Percentiles rank a stretch among this genome's conserved stretches.
phyloP scores from a whole-genome alignment of 2,797 vertebrate species.

The Hylomyscus alleni region DNA sequence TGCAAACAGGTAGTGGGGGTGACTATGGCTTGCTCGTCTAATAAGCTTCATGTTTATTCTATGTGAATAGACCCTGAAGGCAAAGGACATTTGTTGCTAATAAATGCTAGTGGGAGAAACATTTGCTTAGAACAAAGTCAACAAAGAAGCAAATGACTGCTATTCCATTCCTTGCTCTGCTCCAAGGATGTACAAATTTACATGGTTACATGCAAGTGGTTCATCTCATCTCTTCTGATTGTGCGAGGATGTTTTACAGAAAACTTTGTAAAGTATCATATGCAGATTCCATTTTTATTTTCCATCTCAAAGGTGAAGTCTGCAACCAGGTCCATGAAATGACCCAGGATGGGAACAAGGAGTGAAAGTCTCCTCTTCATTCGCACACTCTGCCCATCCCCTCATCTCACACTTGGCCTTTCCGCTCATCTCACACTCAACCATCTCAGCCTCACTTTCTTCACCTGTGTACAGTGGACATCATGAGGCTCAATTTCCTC shows the following conservation, averaged over 20 bases:
- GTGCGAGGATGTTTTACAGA: background rate
- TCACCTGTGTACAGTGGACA: constrained; percentile 38
- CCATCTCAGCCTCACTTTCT: constrained; percentile 56
- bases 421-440: background rate
- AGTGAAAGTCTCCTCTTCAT: background rate
- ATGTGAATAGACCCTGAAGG: background rate
- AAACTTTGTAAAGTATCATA: background rate
- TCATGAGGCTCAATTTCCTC: constrained; percentile 51
- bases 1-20: background rate
- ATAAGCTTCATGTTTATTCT: background rate
- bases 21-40: background rate
- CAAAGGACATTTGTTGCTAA: constrained; percentile 1
- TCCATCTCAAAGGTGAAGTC: background rate
- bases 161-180: background rate
- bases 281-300: constrained; percentile 5
- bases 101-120: background rate
- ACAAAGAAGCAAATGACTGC: background rate
- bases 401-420: background rate
- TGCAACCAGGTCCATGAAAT: background rate
- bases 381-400: background rate
- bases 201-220: background rate
- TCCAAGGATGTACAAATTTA: background rate
- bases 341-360: background rate
- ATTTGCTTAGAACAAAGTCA: constrained; percentile 5
- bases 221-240: background rate